Percentiles rank a stretch among this genome's conserved stretches.
These are phyloP conservation scores for Amblyjoppa fuscipennis DNA, from an alignment of 2,888 invertebrate genomes.

Conservation along the genomic window DNA sequence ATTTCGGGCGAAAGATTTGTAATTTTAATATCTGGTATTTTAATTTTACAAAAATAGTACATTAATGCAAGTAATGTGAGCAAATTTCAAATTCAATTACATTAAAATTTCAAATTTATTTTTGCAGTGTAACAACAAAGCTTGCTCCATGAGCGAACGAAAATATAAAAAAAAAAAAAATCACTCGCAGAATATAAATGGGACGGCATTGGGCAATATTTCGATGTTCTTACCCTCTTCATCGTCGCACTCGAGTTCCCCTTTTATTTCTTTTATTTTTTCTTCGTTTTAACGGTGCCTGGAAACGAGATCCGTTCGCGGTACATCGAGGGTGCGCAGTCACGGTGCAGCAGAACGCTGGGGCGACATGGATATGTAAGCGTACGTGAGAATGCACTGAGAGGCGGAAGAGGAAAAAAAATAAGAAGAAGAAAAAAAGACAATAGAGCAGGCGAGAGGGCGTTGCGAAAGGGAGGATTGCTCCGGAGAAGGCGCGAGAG, in stretches of 20 bases:
- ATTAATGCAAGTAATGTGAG: no score
- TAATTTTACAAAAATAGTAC: no score
- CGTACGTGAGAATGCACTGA: neutral
- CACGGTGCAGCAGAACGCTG: neutral
- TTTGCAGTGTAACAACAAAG: neutral
- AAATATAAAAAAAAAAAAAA: neutral
- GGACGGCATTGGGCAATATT: neutral
- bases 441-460: neutral
- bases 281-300: neutral
- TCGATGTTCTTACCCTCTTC: neutral
- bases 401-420: neutral
- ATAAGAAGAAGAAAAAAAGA: neutral
- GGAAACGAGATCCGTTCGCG: conserved; percentile 3
- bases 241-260: neutral
- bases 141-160: neutral
- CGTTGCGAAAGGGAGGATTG: neutral
- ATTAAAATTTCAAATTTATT: no score
- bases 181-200: neutral
- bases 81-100: no score
- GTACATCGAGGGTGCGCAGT: neutral
- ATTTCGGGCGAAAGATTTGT: no score
- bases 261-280: neutral
- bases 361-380: neutral
- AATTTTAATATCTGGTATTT: no score
- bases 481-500: conserved; percentile 8